phyloP scores from a whole-genome alignment of 2,888 invertebrate genomes.

The Scelioninae gen. 2 region DNA sequence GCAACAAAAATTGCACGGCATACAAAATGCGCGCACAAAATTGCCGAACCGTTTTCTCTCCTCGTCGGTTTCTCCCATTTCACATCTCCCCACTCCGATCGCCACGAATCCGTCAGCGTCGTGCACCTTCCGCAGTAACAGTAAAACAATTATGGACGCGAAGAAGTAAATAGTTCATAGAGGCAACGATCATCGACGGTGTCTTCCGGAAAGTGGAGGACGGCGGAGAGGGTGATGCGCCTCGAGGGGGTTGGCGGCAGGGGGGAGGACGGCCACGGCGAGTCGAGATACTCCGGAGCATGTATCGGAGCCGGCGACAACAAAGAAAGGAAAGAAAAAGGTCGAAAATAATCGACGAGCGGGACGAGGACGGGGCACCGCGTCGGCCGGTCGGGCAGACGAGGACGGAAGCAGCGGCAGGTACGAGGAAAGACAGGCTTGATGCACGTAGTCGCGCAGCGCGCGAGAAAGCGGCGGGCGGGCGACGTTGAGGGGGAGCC shows the following conservation, averaged over 20 bases:
- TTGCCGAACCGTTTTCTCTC: no score
- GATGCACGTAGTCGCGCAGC: constrained; percentile 25
- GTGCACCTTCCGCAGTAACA: no score
- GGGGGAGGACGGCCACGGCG: constrained; percentile 4
- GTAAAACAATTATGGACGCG: constrained; percentile 14
- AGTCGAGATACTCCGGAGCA: constrained; percentile 32
- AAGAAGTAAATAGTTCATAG: constrained; percentile 27
- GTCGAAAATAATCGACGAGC: constrained; percentile 58
- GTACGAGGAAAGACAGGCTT: constrained; percentile 46
- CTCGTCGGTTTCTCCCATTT: no score
- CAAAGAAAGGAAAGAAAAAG: constrained; percentile 60
- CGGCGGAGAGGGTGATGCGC: neutral
- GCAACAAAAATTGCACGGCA: no score
- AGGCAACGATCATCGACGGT: constrained; percentile 17
- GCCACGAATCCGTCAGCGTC: no score
- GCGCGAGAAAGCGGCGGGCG: constrained; percentile 38
- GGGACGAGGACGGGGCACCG: constrained; percentile 46
- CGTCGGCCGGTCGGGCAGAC: constrained; percentile 5
- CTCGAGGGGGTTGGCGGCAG: neutral
- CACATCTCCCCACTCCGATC: no score
- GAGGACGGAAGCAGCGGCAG: constrained; percentile 32
- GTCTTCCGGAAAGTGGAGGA: constrained; percentile 17
- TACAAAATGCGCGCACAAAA: no score
- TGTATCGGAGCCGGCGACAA: constrained; percentile 52
- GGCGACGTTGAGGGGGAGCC: constrained; percentile 21